Base-by-base conservation (phyloP, 2,797 vertebrate species). In the Eleutherodactylus coqui region DNA sequence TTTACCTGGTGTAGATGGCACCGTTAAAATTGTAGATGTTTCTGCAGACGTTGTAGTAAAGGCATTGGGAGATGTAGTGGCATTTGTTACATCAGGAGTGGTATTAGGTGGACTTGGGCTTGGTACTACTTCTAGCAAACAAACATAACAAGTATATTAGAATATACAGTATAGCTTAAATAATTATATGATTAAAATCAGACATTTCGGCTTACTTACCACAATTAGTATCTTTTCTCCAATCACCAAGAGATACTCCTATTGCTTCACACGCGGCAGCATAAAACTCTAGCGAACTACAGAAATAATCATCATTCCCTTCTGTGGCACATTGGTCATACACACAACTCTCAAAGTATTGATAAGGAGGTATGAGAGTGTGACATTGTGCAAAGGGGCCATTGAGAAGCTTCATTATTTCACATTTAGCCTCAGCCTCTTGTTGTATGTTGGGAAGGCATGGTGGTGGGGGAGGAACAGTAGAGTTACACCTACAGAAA, bases 271-370 rank as follows among this genome's bases (percentile, higher is more conserved):
- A 97, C 79, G 96, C 88, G 89, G 95, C 89, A 0, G 96, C 96
- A 3, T 97, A 97, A 88, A 94, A 95, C 82, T 90, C 93, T 58
- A 97, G 81, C 75, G 95, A 93, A 89, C 94, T 94, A 91, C 96
- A 97, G 87, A 97, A 90, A 21, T 95, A 93, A 82, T 95, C 95
- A 0, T 91, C 84, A 90, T 95, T 90, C 19, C 95, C 95, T 0
- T 78, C 90, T 0, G 94, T 96, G 83, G 93, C 95, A 89, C 96
- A 97, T 91, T 94, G 93, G 92, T 97, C 96, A 14, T 95, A 96
- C 86, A 95, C 91, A 36, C 96, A 97, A 92, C 94, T 97, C 85
- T 91, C 94, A 89, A 96, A 94, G 92, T 93, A 96, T 0, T 90
- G 75, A 10, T 77, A 3, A 0, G 96, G 95, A 0, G 91, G 89